Conservation (phyloP, 2,888 invertebrate genomes). For the Dromius quadrimaculatus region DNA sequence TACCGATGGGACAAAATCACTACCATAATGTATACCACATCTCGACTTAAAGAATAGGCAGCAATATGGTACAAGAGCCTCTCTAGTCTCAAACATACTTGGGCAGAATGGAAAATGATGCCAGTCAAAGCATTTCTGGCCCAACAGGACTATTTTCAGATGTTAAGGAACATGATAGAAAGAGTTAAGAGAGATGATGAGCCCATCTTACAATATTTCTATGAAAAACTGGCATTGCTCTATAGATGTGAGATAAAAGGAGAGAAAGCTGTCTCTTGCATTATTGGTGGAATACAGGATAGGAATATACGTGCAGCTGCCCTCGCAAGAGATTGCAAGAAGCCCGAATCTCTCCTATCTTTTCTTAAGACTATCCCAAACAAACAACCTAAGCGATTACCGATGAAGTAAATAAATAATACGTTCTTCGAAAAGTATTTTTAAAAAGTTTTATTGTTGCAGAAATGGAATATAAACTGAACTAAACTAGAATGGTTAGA, state of each 20-base stretch:
- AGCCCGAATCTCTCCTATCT: background rate
- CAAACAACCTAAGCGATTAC: background rate
- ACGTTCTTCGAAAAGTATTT: too few relatives aligned
- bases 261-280: slow-evolving; percentile 14
- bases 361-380: background rate
- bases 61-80: slow-evolving; percentile 10
- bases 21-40: slow-evolving; percentile 1
- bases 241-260: slow-evolving; percentile 4
- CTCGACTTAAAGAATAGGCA: background rate
- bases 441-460: too few relatives aligned
- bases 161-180: background rate
- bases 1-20: slow-evolving; percentile 11
- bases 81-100: background rate
- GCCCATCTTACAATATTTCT: background rate
- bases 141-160: background rate
- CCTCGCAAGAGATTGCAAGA: slow-evolving; percentile 10
- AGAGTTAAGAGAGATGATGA: slow-evolving; percentile 9
- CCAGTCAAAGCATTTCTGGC: background rate
- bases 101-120: slow-evolving; percentile 10
- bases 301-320: background rate
- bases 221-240: slow-evolving; percentile 1
- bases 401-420: too few relatives aligned
- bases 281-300: slow-evolving; percentile 2
- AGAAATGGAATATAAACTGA: too few relatives aligned
- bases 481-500: too few relatives aligned